Conservation (phyloP, 2,113 vertebrate genomes). For the Cavia aperea region DNA sequence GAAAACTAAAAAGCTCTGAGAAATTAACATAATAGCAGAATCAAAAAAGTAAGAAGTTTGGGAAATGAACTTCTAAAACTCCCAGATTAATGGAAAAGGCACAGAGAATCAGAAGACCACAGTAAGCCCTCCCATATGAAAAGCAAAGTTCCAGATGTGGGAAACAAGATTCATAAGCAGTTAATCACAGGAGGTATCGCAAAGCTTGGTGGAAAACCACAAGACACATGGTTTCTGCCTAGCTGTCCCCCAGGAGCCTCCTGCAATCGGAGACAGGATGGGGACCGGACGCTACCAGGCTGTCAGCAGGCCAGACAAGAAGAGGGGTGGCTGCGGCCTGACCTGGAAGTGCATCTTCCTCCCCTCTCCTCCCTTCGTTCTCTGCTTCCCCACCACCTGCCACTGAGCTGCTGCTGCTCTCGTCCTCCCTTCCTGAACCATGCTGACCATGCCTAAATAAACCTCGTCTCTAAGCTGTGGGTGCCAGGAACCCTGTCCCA, state of each 20-base stretch:
- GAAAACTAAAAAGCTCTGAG: not conserved
- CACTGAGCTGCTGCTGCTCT: not conserved
- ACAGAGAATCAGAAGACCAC: not conserved
- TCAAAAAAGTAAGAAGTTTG: not conserved
- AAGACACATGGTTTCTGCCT: not conserved
- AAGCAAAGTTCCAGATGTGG: not conserved
- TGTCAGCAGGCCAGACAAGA: too few species aligned
- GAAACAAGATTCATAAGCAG: not conserved
- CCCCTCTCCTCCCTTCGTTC: not conserved
- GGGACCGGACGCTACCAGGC: too few species aligned
- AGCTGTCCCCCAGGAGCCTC: not conserved
- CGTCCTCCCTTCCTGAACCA: not conserved
- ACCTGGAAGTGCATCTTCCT: not conserved
- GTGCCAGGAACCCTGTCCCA: not conserved
- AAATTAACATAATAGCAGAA: not conserved
- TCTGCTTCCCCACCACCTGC: not conserved
- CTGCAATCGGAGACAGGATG: too few species aligned
- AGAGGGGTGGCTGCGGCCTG: not conserved
- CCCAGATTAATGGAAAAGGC: not conserved
- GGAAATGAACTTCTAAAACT: not conserved
- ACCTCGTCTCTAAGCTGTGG: not conserved
- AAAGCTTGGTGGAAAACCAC: not conserved
- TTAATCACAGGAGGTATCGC: not conserved
- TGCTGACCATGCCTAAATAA: not conserved
- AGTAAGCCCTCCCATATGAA: not conserved